Evolutionary conservation across 2,888 invertebrate genomes (phyloP), one percentile per base, ranked within the genome.

Genomic region (Diplolepis rosae): DNA sequence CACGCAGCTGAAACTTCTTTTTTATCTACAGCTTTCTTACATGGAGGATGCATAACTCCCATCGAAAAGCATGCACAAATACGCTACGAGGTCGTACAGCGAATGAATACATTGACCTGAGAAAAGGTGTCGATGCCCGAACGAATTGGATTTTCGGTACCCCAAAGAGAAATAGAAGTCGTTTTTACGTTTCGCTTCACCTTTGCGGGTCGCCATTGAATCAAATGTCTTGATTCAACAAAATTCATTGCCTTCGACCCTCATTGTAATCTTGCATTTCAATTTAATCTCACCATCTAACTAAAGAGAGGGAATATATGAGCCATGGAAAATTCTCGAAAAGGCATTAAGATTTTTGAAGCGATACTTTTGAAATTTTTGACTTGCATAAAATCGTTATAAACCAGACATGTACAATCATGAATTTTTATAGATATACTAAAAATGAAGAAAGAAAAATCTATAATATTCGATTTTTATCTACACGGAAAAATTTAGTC

Each of bases 41-140:
- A 52, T 28, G 15, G 65, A 39, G 39, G 39, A 35, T 61, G 61
- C 39, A 61, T 69, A 48, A 52, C 70, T 70, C 65, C 70, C 68
- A 68, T 66, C 52, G 68, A 68, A 24, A 76, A 73, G 72, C 67
- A 56, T 75, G 74, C 66, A 67, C 67, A 67, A 77, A 77, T 74
- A 77, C 76, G 80, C 77, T 76, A 76, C 77, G 78, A 79, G 82
- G 81, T 84, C 83, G 75, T 73, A 70, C 76, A 79, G 67, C 80
- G 81, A 82, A 82, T 82, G 83, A 83, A 83, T 83, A 83, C 80
- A 83, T 83, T 83, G 82, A 83, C 83, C 83, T 71, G 66, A 68
- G 77, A 69, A 73, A 77, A 69, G 71, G 66, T 74, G 68, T 61
- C 70, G 75, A 77, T 76, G 61, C 66, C 56, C 50, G 50, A 70